These are phyloP conservation scores for Paracentrotus lividus DNA, from an alignment of 53 echinoderm and acorn worm genomes.

Conservation along the genomic window DNA sequence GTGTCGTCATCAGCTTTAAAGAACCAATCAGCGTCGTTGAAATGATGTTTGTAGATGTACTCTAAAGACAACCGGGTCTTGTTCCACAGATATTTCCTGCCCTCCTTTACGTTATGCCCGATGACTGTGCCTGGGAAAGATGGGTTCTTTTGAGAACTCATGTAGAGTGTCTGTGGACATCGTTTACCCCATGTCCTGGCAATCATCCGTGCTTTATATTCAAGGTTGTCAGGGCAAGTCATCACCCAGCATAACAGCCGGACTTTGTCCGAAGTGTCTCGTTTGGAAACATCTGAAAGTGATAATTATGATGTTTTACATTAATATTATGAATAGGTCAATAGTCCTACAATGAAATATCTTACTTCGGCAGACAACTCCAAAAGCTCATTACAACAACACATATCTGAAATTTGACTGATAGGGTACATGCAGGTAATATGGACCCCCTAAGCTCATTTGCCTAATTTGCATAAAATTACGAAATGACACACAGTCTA, in stretches of 20 bases:
- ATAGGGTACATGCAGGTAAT: no score
- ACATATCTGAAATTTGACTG: no score
- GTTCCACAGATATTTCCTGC: slow-evolving; percentile 80
- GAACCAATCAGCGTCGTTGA: slow-evolving; percentile 95
- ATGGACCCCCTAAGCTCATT: no score
- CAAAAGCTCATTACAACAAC: no score
- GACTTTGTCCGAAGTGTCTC: not conserved
- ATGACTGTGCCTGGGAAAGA: slow-evolving; percentile 65
- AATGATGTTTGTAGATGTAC: slow-evolving; percentile 81
- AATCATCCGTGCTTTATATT: not conserved
- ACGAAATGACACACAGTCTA: no score
- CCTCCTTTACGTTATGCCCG: slow-evolving; percentile 56
- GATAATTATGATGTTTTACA: not conserved
- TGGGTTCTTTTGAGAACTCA: slow-evolving; percentile 71
- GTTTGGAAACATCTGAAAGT: slow-evolving; percentile 3
- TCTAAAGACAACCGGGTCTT: slow-evolving; percentile 84
- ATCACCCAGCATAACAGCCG: not conserved
- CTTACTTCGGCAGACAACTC: no score
- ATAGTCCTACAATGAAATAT: no score
- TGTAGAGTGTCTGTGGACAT: slow-evolving; percentile 76
- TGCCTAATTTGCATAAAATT: no score
- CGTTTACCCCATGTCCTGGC: slow-evolving; percentile 76
- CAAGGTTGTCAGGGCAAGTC: not conserved
- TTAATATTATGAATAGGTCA: no score
- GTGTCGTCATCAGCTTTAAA: slow-evolving; percentile 95